Evolutionary conservation across 2,888 invertebrate species (phyloP).

Genomic region (Pharmacophagus antenor): DNA sequence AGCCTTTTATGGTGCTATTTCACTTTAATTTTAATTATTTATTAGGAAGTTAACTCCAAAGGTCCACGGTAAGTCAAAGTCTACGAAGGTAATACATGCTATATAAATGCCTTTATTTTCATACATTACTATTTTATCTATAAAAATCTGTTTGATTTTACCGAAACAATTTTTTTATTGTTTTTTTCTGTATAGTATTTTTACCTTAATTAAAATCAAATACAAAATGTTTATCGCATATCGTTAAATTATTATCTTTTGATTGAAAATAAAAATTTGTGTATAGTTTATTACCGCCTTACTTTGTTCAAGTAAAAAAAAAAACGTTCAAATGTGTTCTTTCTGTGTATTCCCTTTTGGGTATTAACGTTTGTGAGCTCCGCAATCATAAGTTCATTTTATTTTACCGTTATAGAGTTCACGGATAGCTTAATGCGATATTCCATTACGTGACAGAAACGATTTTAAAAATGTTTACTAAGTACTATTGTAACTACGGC

Average conservation of each 20-base stretch:
- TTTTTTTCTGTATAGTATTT: not conserved
- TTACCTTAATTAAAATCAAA: constrained; percentile 15
- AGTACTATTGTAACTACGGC: constrained; percentile 41
- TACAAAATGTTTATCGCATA: not conserved
- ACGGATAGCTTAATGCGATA: constrained; percentile 63
- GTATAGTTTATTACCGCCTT: not conserved
- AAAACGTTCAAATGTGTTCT: constrained; percentile 9
- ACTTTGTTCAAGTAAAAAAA: constrained; percentile 4
- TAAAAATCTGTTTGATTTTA: not conserved
- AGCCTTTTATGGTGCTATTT: constrained; percentile 28
- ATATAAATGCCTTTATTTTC: not conserved
- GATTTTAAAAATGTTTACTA: constrained; percentile 49
- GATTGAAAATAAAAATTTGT: not conserved
- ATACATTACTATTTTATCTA: constrained; percentile 7
- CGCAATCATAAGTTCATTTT: constrained; percentile 40
- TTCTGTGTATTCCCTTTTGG: constrained; percentile 22
- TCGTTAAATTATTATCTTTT: no score
- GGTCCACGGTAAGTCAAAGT: not conserved
- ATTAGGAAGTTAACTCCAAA: not conserved
- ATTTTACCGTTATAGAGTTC: constrained; percentile 51
- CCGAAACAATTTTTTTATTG: constrained; percentile 1
- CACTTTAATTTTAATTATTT: not conserved
- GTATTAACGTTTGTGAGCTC: constrained; percentile 24
- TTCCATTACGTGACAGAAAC: constrained; percentile 63
- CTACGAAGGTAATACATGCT: not conserved